Conservation (phyloP, 2,797 vertebrate genomes). For the Ctenochaetus hawaiiensis region DNA sequence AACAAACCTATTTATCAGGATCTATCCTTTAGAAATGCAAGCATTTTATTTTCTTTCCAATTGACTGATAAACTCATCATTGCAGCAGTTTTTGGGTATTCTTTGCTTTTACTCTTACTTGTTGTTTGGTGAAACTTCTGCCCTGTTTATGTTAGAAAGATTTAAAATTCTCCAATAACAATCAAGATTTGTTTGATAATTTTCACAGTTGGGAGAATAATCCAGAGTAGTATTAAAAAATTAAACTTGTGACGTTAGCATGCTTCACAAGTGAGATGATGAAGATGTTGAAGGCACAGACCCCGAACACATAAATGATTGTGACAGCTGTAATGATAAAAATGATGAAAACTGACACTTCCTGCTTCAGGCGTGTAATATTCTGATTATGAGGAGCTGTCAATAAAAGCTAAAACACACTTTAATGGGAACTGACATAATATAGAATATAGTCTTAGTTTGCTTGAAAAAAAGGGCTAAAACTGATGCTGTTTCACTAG, state of each 20-base stretch:
- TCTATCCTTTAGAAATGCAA: too few species aligned
- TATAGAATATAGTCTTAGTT: neutral
- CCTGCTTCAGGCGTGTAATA: neutral
- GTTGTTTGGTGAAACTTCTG: too few species aligned
- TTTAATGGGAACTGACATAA: neutral
- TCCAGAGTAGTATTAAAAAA: too few species aligned
- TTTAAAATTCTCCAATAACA: neutral
- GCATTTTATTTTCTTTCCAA: too few species aligned
- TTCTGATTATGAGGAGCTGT: neutral
- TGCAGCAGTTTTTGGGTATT: too few species aligned
- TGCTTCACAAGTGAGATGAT: neutral
- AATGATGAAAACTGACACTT: slow-evolving; percentile 14
- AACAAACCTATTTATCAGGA: too few species aligned
- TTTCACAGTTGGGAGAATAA: neutral
- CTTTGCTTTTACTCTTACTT: too few species aligned
- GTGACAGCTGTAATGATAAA: slow-evolving; percentile 6
- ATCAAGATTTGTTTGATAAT: neutral
- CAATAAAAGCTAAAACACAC: neutral
- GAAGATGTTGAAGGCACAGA: neutral
- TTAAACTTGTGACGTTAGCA: neutral
- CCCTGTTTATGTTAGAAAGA: neutral
- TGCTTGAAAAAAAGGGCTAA: neutral
- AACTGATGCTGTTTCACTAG: neutral
- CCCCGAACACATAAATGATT: neutral
- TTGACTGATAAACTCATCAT: too few species aligned